Conservation (phyloP, 2,888 invertebrate species). For the Xylota sylvarum region DNA sequence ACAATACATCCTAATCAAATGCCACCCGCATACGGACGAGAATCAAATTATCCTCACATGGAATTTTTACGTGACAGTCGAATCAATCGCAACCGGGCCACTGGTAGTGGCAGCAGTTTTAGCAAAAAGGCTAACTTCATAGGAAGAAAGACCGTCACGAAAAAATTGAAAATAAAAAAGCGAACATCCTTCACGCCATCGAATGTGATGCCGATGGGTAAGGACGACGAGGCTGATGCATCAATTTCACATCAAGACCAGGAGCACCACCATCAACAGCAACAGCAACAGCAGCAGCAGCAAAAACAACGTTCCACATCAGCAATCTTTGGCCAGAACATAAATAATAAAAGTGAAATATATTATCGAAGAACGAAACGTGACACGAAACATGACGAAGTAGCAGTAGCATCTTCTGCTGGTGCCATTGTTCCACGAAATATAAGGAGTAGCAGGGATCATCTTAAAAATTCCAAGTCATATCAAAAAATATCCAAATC, state of each 20-base stretch:
- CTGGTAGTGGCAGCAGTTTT: conserved; percentile 55
- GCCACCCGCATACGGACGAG: conserved; percentile 83
- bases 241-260: conserved; percentile 73
- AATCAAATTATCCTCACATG: conserved; percentile 85
- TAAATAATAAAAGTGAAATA: conserved; percentile 77
- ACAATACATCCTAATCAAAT: conserved; percentile 85
- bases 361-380: conserved; percentile 75
- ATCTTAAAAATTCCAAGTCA: conserved; percentile 74
- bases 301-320: conserved; percentile 76
- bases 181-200: conserved; percentile 84
- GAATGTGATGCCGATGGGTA: conserved; percentile 80
- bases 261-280: conserved; percentile 66
- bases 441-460: conserved; percentile 62
- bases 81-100: conserved; percentile 61
- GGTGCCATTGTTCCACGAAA: conserved; percentile 58
- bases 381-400: conserved; percentile 76
- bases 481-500: conserved; percentile 76
- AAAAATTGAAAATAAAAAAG: conserved; percentile 80
- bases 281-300: conserved; percentile 75
- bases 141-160: conserved; percentile 67
- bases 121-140: conserved; percentile 57
- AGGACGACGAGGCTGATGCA: conserved; percentile 61
- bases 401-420: conserved; percentile 40
- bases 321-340: conserved; percentile 74
- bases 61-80: conserved; percentile 84